These are phyloP conservation scores for Onychorhynchus coronatus DNA, from an alignment of 2,113 vertebrate genomes.

Conservation along the genomic window DNA sequence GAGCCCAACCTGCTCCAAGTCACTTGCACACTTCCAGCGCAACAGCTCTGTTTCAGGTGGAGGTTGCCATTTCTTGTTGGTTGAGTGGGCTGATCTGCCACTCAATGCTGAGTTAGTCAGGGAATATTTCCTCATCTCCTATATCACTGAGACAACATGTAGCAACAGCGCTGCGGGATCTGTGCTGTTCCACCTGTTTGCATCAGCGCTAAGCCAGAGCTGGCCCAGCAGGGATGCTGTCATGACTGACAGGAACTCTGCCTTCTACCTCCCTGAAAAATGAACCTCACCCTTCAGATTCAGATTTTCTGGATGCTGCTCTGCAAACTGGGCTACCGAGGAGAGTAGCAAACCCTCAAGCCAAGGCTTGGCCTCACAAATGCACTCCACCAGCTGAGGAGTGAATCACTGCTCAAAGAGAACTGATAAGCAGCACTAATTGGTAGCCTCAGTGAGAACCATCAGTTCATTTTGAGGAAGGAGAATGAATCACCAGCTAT, in stretches of 20 bases:
- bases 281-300: not conserved
- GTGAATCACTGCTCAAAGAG: not conserved
- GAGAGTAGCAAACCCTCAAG: not conserved
- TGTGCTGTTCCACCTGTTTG: not conserved
- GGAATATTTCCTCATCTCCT: not conserved
- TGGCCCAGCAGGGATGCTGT: not conserved
- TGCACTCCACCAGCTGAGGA: not conserved
- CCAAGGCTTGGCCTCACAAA: not conserved
- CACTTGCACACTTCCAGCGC: not conserved
- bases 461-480: not conserved
- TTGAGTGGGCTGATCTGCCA: not conserved
- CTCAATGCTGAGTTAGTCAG: fast-evolving
- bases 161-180: not conserved
- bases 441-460: not conserved
- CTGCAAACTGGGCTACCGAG: not conserved
- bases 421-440: not conserved
- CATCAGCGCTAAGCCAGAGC: not conserved
- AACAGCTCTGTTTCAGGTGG: not conserved
- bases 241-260: not conserved
- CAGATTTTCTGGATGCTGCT: not conserved
- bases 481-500: not conserved
- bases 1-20: not conserved
- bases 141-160: fast-evolving
- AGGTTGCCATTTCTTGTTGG: not conserved
- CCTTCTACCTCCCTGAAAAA: not conserved